These are phyloP conservation scores for Dendropsophus ebraccatus DNA, from an alignment of 2,113 vertebrate genomes.

Conservation along the genomic window DNA sequence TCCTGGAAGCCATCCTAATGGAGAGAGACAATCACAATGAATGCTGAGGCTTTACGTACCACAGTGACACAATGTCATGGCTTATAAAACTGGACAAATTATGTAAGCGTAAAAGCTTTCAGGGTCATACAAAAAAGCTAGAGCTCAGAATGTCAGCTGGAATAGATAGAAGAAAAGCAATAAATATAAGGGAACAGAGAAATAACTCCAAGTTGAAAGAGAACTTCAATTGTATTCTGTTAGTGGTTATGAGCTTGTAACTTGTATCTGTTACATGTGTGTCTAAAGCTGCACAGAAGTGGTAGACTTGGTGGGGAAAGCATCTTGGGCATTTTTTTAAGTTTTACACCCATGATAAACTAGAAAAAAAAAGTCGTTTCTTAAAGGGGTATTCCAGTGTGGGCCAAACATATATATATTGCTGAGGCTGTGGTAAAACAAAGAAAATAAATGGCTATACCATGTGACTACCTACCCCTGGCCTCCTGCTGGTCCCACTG, in stretches of 20 bases:
- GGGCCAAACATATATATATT: too few relatives aligned
- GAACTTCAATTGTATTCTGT: not conserved
- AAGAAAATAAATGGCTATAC: too few relatives aligned
- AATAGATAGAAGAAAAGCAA: slow-evolving; percentile 9
- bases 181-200: not conserved
- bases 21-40: slow-evolving; percentile 21
- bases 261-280: slow-evolving; percentile 40
- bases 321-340: not conserved
- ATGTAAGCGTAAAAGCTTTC: slow-evolving; percentile 7
- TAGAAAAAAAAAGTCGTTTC: not conserved
- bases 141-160: slow-evolving; percentile 7
- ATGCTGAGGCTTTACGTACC: not conserved
- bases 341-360: not conserved
- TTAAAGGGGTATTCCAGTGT: too few relatives aligned
- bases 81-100: slow-evolving; percentile 20
- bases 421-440: too few relatives aligned
- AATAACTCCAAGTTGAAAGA: not conserved
- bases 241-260: not conserved
- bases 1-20: not conserved
- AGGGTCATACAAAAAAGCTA: not conserved
- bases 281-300: not conserved
- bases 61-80: not conserved
- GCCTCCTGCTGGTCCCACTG: too few relatives aligned
- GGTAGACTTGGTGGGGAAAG: not conserved
- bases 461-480: too few relatives aligned